phyloP scores from a whole-genome alignment of 2,888 invertebrate species.

The Coenonympha arcania region DNA sequence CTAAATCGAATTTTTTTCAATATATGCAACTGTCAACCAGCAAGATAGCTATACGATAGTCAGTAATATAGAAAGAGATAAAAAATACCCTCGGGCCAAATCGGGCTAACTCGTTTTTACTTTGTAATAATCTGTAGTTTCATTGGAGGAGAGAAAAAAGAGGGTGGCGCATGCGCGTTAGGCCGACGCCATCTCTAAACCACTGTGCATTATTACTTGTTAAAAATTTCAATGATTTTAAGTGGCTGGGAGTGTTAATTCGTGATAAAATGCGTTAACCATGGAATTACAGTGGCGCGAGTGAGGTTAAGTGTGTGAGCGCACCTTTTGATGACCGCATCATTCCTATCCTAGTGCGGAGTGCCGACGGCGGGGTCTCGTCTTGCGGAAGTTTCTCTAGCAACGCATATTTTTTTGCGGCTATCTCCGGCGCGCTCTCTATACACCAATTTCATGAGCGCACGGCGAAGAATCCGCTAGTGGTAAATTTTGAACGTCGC shows the following conservation, averaged over 20 bases:
- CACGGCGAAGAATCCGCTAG: constrained; percentile 47
- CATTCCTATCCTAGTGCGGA: constrained; percentile 40
- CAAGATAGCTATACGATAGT: constrained; percentile 30
- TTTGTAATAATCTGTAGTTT: constrained; percentile 26
- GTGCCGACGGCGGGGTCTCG: constrained; percentile 50
- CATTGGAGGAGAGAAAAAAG: constrained; percentile 57
- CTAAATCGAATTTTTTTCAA: constrained; percentile 13
- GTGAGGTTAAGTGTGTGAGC: constrained; percentile 48
- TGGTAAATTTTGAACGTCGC: constrained; percentile 52
- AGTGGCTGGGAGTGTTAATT: constrained; percentile 51
- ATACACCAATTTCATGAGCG: constrained; percentile 55
- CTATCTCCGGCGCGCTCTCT: constrained; percentile 51
- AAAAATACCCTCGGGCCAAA: constrained; percentile 35
- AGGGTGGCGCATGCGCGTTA: constrained; percentile 75
- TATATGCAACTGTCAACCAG: constrained; percentile 21
- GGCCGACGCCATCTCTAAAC: constrained; percentile 74
- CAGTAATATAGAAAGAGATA: constrained; percentile 27
- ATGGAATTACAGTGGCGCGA: constrained; percentile 52
- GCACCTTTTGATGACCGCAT: constrained; percentile 42
- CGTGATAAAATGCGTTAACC: constrained; percentile 52
- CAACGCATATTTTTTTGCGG: constrained; percentile 73
- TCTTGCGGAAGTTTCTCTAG: constrained; percentile 69
- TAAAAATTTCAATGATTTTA: constrained; percentile 48
- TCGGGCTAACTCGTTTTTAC: constrained; percentile 44
- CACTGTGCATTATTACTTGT: constrained; percentile 59